phyloP scores from a whole-genome alignment of 2,888 invertebrate genomes.

The Agonum fuliginosum region DNA sequence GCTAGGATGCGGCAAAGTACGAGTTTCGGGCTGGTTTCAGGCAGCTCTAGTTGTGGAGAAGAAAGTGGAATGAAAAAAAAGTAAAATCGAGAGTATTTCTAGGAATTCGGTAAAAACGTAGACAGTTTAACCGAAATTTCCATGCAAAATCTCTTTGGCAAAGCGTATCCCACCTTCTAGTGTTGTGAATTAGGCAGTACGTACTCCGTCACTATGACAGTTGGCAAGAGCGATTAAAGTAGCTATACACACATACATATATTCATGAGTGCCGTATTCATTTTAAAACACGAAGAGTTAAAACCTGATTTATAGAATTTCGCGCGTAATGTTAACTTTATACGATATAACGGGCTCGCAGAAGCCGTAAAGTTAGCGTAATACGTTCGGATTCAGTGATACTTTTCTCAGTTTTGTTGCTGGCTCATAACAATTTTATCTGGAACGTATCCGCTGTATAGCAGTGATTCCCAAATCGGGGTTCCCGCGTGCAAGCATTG shows the following conservation, averaged over 20 bases:
- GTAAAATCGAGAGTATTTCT: too few relatives aligned
- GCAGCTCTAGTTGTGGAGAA: too few relatives aligned
- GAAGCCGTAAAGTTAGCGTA: constrained; percentile 42
- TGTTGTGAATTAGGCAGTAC: neutral
- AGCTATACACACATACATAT: constrained; percentile 42
- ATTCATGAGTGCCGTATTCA: constrained; percentile 46
- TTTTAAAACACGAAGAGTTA: constrained; percentile 40
- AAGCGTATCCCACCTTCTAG: neutral
- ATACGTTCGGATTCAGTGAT: constrained; percentile 40
- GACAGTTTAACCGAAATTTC: too few relatives aligned
- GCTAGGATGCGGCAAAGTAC: too few relatives aligned
- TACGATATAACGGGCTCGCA: neutral
- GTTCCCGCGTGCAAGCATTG: neutral
- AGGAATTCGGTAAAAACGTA: too few relatives aligned
- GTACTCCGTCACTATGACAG: constrained; percentile 36
- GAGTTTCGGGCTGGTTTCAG: too few relatives aligned
- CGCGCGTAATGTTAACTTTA: constrained; percentile 34
- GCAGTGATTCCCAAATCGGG: constrained; percentile 50
- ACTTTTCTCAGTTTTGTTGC: constrained; percentile 48
- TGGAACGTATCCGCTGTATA: constrained; percentile 43
- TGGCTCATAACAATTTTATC: constrained; percentile 51
- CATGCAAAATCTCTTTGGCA: constrained; percentile 2
- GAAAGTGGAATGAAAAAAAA: too few relatives aligned
- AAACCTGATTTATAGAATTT: constrained; percentile 47
- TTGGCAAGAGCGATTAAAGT: constrained; percentile 45